These are phyloP conservation scores for Bombus confusus DNA, from an alignment of 1,140 invertebrate species.

Conservation along the genomic window DNA sequence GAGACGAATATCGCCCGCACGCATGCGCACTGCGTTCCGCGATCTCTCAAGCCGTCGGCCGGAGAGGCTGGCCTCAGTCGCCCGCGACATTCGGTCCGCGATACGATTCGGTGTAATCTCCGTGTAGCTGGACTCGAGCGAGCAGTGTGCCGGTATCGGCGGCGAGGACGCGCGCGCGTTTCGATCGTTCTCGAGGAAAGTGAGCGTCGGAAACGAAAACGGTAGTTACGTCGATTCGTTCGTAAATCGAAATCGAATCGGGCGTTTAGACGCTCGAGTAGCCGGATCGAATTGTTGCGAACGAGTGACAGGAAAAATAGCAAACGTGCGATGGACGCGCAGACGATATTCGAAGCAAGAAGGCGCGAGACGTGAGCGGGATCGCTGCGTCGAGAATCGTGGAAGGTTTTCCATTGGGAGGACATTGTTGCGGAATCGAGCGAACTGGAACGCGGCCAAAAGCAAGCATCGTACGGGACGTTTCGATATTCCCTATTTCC, in stretches of 20 bases:
- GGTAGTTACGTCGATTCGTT: neutral
- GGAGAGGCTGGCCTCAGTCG: slow-evolving; percentile 77
- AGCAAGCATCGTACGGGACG: neutral
- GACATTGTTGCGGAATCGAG: neutral
- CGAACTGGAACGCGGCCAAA: slow-evolving; percentile 40
- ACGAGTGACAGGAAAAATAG: neutral
- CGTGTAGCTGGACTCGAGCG: neutral
- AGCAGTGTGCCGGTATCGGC: neutral
- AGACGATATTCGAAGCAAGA: neutral
- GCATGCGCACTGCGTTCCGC: slow-evolving; percentile 79
- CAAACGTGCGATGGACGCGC: neutral
- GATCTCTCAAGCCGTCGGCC: slow-evolving; percentile 71
- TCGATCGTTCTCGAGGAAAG: neutral
- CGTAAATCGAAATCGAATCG: neutral
- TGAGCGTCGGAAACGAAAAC: neutral
- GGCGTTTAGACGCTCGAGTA: too few species aligned
- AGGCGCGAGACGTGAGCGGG: slow-evolving; percentile 8
- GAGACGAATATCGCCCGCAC: slow-evolving; percentile 66
- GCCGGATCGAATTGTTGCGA: neutral
- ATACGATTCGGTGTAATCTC: slow-evolving; percentile 75
- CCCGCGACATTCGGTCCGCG: slow-evolving; percentile 82
- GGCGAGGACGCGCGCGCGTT: neutral
- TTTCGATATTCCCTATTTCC: neutral
- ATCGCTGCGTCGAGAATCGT: neutral
- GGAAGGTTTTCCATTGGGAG: neutral